Base-by-base conservation (phyloP, 30 jellyfish, hydroid and myxozoan genomes). In the Turritopsis dohrnii region DNA sequence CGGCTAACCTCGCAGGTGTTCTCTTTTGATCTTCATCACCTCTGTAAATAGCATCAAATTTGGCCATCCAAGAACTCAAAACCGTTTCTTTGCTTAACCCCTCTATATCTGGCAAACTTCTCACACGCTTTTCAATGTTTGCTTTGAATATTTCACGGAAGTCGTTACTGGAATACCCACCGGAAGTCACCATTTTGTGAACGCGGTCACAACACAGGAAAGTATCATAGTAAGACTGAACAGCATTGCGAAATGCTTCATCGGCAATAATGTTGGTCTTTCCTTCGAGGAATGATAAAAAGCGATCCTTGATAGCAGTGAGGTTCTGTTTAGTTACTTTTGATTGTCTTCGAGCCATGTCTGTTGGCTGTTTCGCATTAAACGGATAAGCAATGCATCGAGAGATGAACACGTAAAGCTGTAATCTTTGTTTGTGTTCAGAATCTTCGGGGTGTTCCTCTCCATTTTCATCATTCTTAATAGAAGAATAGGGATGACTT, bases 1-100 rank as follows among this genome's bases (percentile, higher is more conserved):
- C 99, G 21, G 99, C 99, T 21, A 94, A 87, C 17, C 99, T 75
- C 20, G 96, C 88, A 21, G 99, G 96, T 30, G 96, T 88, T 86
- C 88, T 77, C 71, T 94, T 94, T 86, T 94, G 99, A 65, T 94
- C 99, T 28, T 94, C 99, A 52, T 94, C 99, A 24, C 99, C 99
- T 31, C 99, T 86, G 75, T 94, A 94, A 54, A 94, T 94, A 31
- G 99, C 99, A 79, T 94, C 99, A 83, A 94, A 94, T 80, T 94
- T 94, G 22, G 99, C 99, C 99, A 94, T 94, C 99, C 99, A 94
- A 18, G 99, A 94, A 71, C 96, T 94, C 87, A 94, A 82, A 17
- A 94, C 99, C 0, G 99, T 94, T 76, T 94, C 99, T 80, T 94
- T 94, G 87, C 99, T 94, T 20, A 94, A 84, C 53, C 99, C 99